A percentile compares a stretch with the other conserved stretches of the same genome.
phyloP scores from a whole-genome alignment of 2,113 vertebrate genomes.

The Thamnophis sirtalis region DNA sequence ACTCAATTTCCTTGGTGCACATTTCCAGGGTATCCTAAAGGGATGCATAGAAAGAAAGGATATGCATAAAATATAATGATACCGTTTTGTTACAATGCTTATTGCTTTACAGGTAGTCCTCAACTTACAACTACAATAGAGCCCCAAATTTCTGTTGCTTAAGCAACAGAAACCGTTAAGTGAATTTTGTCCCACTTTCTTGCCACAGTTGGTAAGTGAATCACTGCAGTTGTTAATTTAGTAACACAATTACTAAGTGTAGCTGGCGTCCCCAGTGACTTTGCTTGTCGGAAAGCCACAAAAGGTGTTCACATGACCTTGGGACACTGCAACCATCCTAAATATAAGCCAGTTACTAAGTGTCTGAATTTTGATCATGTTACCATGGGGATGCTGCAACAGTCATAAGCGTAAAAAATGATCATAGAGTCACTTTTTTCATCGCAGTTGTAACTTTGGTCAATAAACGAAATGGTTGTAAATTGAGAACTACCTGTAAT shows the following conservation, averaged over 20 bases:
- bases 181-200: background rate
- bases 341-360: background rate
- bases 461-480: background rate
- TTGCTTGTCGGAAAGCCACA: background rate
- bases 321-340: background rate
- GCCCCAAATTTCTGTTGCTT: background rate
- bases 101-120: background rate
- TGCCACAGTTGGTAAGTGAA: background rate
- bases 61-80: background rate
- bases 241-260: background rate
- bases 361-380: background rate
- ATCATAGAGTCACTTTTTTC: background rate
- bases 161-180: background rate
- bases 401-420: background rate
- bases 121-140: background rate
- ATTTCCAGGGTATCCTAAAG: slow-evolving; percentile 69
- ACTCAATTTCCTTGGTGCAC: slow-evolving; percentile 71
- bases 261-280: background rate
- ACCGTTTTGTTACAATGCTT: background rate
- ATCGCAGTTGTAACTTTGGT: background rate
- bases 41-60: accelerated
- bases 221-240: background rate
- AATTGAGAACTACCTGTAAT: background rate
- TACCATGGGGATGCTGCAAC: background rate
- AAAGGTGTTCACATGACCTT: background rate